phyloP scores from a whole-genome alignment of 1,140 invertebrate species.

The Macrocentrus cingulum region DNA sequence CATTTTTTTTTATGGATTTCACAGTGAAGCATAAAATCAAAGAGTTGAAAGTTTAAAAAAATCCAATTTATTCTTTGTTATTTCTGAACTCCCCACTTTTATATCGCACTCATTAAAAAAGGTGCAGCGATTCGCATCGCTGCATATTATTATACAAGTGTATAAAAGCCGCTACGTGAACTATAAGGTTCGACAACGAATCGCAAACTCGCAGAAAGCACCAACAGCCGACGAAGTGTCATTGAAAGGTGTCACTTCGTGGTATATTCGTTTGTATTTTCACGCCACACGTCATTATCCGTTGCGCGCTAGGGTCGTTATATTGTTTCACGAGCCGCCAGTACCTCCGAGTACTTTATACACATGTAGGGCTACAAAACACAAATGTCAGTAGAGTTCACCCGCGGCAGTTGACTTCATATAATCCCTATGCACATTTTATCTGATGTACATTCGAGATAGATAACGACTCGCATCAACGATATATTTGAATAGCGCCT shows the following conservation, averaged over 20 bases:
- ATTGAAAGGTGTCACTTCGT: slow-evolving; percentile 61
- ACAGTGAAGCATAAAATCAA: no score
- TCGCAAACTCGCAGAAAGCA: neutral
- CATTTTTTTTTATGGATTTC: no score
- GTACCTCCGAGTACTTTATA: slow-evolving; percentile 28
- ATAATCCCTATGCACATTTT: neutral
- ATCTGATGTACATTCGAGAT: slow-evolving; percentile 32
- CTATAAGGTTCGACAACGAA: neutral
- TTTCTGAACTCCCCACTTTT: no score
- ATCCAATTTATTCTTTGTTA: no score
- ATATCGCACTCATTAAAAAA: no score
- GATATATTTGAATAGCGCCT: neutral
- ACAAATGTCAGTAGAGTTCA: slow-evolving; percentile 31
- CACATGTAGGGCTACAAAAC: slow-evolving; percentile 39
- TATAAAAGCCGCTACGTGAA: no score
- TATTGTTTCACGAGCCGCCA: slow-evolving; percentile 45
- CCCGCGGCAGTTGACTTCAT: neutral
- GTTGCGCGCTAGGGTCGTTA: slow-evolving; percentile 36
- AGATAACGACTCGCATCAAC: neutral
- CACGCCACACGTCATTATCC: slow-evolving; percentile 53
- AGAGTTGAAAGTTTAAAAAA: no score
- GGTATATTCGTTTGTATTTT: slow-evolving; percentile 59
- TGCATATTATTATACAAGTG: no score
- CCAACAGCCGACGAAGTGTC: slow-evolving; percentile 39
- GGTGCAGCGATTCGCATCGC: no score